These are phyloP conservation scores for Myotis lucifugus DNA, from an alignment of 2,113 vertebrate species.

Conservation along the genomic window DNA sequence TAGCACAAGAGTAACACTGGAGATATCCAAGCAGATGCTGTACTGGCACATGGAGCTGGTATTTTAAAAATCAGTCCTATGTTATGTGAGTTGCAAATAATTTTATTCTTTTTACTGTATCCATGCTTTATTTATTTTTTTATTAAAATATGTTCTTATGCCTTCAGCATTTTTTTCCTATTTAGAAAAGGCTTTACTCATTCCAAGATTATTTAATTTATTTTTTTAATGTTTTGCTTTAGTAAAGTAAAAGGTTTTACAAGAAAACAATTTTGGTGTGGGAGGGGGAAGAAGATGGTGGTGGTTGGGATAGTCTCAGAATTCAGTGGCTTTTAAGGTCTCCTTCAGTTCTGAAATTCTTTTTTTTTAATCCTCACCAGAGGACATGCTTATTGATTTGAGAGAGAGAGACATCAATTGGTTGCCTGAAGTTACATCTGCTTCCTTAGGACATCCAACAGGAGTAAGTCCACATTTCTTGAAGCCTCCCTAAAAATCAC, in stretches of 20 bases:
- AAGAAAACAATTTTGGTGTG: not conserved
- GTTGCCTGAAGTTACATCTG: not conserved
- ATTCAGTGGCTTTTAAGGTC: not conserved
- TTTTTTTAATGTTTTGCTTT: not conserved
- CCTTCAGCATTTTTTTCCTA: not conserved
- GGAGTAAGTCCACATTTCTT: not conserved
- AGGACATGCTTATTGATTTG: not conserved
- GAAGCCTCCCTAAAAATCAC: not conserved
- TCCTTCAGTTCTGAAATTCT: not conserved
- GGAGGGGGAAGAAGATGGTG: not conserved
- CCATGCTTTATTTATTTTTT: not conserved
- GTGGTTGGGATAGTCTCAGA: not conserved
- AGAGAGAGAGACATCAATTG: not conserved
- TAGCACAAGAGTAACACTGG: not conserved
- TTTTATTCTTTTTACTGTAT: not conserved
- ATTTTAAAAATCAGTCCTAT: not conserved
- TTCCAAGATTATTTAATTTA: not conserved
- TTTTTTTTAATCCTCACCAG: not conserved
- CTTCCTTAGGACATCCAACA: not conserved
- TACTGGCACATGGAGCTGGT: not conserved
- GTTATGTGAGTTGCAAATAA: not conserved
- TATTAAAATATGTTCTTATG: not conserved
- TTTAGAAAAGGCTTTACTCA: conserved; percentile 11
- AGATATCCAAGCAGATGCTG: not conserved
- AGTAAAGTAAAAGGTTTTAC: not conserved